Conservation (phyloP, 2,888 invertebrate species). For the Autographa pulchrina region DNA sequence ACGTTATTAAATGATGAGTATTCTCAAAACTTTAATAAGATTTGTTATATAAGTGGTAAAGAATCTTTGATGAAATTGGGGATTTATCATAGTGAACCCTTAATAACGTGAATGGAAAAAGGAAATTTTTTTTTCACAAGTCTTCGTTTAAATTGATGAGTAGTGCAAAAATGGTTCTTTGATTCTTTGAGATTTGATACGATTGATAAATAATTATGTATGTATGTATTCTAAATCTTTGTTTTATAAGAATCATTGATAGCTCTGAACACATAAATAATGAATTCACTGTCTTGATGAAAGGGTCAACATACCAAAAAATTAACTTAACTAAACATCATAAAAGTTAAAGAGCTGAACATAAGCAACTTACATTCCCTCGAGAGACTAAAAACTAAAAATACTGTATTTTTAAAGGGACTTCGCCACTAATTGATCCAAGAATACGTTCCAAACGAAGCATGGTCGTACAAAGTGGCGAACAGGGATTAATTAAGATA, state of each 20-base stretch:
- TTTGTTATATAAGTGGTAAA: conserved; percentile 16
- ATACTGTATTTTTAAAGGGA: conserved; percentile 12
- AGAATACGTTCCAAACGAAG: conserved; percentile 27
- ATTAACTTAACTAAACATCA: too few species aligned
- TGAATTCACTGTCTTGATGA: too few species aligned
- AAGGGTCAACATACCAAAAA: too few species aligned
- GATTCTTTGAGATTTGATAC: neutral
- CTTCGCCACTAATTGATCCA: conserved; percentile 30
- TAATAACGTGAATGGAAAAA: conserved; percentile 8
- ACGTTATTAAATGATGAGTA: too few species aligned
- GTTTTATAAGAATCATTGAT: neutral
- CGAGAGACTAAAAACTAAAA: conserved; percentile 9
- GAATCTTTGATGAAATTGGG: conserved; percentile 11
- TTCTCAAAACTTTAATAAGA: conserved; percentile 13
- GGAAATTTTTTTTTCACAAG: conserved; percentile 5
- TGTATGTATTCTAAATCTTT: neutral
- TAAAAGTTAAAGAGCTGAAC: neutral
- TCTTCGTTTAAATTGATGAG: neutral
- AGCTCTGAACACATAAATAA: too few species aligned
- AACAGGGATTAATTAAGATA: conserved; percentile 58
- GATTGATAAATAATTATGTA: neutral
- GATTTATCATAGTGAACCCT: conserved; percentile 14
- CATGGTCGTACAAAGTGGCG: conserved; percentile 26
- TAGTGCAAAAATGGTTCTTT: neutral
- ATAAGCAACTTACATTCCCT: conserved; percentile 12